These are phyloP conservation scores for Bimastos eiseni DNA, from an alignment of 2,888 invertebrate genomes.

Conservation along the genomic window DNA sequence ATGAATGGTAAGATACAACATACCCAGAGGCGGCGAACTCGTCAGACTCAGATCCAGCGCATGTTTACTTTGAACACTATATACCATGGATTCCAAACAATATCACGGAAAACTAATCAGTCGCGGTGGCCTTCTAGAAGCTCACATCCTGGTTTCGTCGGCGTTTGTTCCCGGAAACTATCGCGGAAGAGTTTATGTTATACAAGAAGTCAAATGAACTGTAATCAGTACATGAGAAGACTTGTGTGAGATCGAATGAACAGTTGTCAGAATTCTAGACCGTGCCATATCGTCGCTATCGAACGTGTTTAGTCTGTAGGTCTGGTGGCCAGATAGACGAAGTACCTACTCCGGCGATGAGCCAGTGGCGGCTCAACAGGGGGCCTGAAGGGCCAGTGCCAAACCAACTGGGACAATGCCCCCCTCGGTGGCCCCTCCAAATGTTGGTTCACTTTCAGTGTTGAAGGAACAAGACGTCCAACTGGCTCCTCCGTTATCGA, in stretches of 20 bases:
- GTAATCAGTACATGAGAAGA: background rate
- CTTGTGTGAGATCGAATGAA: background rate
- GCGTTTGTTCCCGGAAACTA: background rate
- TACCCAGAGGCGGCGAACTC: background rate
- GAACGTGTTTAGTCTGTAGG: background rate
- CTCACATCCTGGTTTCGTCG: background rate
- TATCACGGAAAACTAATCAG: no score
- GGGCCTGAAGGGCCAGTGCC: no score
- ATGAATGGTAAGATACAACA: background rate
- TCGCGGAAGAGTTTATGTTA: background rate
- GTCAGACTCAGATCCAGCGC: background rate
- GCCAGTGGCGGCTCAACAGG: no score
- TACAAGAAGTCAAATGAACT: background rate
- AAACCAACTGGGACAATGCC: no score
- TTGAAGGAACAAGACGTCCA: no score
- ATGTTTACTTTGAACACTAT: background rate
- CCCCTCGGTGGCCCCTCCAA: no score
- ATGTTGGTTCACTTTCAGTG: no score
- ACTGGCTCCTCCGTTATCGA: no score
- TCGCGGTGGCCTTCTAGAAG: background rate
- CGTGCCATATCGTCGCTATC: background rate
- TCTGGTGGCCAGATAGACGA: background rate
- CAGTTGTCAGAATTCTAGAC: constrained; percentile 13
- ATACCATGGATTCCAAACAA: background rate
- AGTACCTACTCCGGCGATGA: background rate